These are phyloP conservation scores for Sinocyclocheilus anshuiensis DNA, from an alignment of 2,113 vertebrate species.

Conservation along the genomic window DNA sequence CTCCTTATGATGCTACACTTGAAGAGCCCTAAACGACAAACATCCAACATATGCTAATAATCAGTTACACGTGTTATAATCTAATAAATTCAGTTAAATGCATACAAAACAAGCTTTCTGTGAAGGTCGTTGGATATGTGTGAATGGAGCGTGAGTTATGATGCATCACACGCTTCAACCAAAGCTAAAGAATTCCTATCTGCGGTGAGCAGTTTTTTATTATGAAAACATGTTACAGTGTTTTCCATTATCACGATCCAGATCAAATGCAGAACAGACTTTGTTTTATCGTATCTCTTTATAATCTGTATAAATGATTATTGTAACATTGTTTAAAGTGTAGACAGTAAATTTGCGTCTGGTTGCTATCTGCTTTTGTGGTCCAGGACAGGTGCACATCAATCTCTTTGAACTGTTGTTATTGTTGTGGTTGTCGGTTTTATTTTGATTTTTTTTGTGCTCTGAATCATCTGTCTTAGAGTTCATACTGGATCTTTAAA, in stretches of 20 bases:
- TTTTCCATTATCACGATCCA: neutral
- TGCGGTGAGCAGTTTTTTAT: neutral
- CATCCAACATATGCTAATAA: neutral
- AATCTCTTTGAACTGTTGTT: conserved; percentile 14
- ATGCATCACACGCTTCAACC: neutral
- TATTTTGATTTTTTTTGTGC: neutral
- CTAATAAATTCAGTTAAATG: neutral
- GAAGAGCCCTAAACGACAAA: conserved; percentile 1
- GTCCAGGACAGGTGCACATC: conserved; percentile 35
- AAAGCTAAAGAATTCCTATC: conserved; percentile 25
- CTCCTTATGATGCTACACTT: conserved; percentile 46
- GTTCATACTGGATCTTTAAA: conserved; percentile 46
- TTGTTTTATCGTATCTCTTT: conserved; percentile 36
- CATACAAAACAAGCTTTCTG: neutral
- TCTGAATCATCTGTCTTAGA: conserved; percentile 19
- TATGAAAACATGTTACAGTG: neutral
- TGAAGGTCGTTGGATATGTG: neutral
- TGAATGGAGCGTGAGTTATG: neutral
- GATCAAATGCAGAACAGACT: conserved; percentile 42
- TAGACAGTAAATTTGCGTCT: conserved; percentile 38
- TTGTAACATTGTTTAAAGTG: conserved; percentile 56
- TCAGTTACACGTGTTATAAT: neutral
- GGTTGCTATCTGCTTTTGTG: conserved; percentile 31
- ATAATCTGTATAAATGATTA: conserved; percentile 40
- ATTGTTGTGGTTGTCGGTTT: neutral